phyloP scores from a whole-genome alignment of 2,888 invertebrate genomes.

The Mythimna impura region DNA sequence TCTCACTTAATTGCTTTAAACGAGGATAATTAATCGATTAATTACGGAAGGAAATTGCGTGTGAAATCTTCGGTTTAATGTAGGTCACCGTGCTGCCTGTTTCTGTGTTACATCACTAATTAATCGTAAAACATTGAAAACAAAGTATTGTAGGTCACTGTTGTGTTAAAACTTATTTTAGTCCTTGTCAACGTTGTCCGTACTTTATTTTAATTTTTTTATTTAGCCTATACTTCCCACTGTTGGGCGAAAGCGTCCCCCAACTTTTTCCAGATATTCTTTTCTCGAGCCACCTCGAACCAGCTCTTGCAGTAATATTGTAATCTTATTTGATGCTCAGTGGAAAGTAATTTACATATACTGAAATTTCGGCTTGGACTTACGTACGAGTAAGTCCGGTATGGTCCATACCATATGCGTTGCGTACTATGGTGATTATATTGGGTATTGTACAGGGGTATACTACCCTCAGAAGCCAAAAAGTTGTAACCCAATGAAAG shows the following conservation, averaged over 20 bases:
- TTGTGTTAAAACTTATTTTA: not conserved
- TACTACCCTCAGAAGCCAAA: too few relatives aligned
- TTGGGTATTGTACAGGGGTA: too few relatives aligned
- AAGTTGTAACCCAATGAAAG: too few relatives aligned
- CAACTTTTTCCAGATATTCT: too few relatives aligned
- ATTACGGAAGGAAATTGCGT: conserved; percentile 52
- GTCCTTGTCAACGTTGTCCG: not conserved
- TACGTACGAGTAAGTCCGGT: not conserved
- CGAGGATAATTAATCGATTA: conserved; percentile 51
- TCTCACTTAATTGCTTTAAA: conserved; percentile 48
- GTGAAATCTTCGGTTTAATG: conserved; percentile 49
- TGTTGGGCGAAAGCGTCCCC: too few relatives aligned
- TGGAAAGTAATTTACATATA: not conserved
- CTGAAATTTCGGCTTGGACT: conserved; percentile 6
- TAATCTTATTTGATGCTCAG: conserved; percentile 14
- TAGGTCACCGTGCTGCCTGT: conserved; percentile 26
- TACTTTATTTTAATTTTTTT: too few relatives aligned
- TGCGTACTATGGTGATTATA: too few relatives aligned
- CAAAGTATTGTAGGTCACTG: conserved; percentile 28
- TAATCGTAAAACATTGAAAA: conserved; percentile 31
- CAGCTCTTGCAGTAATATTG: not conserved
- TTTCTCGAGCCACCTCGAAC: too few relatives aligned
- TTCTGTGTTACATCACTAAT: conserved; percentile 27
- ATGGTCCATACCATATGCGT: not conserved
- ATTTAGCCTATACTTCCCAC: too few relatives aligned